Conservation (phyloP, 1,140 invertebrate species). For the Lasioglossum baleicum region DNA sequence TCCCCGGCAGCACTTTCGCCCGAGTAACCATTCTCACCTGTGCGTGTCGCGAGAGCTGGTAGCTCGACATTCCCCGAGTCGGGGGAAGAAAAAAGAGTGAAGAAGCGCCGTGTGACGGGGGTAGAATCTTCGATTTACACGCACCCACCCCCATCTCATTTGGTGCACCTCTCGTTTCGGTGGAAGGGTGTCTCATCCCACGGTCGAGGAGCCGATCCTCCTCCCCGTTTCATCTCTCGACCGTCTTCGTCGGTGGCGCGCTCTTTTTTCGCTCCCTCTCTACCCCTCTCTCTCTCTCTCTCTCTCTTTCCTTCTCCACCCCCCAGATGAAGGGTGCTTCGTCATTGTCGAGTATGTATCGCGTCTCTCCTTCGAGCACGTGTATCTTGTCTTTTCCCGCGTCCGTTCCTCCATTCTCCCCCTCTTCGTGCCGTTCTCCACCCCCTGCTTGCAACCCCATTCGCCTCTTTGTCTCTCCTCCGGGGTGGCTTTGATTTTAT, state of each 20-base stretch:
- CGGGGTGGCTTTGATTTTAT: neutral
- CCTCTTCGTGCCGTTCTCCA: neutral
- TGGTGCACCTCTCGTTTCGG: constrained; percentile 15
- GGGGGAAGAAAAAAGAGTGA: too few relatives aligned
- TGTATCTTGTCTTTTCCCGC: constrained; percentile 32
- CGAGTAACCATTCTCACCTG: neutral
- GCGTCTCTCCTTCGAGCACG: constrained; percentile 42
- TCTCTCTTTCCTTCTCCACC: constrained; percentile 15
- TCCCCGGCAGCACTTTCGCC: neutral
- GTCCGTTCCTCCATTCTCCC: neutral
- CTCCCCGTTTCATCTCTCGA: constrained; percentile 11
- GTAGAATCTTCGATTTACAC: constrained; percentile 8
- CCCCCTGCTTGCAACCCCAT: neutral
- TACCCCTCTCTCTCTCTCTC: neutral
- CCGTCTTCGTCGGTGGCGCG: constrained; percentile 17
- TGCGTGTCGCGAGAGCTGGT: neutral
- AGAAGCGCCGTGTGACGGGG: too few relatives aligned
- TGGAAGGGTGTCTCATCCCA: constrained; percentile 21
- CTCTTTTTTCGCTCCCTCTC: neutral
- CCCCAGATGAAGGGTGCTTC: constrained; percentile 36
- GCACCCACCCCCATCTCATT: constrained; percentile 15
- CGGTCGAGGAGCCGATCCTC: neutral
- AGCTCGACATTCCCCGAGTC: neutral
- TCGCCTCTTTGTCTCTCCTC: neutral
- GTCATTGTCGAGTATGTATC: constrained; percentile 47